Conservation (phyloP, 2,797 vertebrate genomes). For the Squalus acanthias region DNA sequence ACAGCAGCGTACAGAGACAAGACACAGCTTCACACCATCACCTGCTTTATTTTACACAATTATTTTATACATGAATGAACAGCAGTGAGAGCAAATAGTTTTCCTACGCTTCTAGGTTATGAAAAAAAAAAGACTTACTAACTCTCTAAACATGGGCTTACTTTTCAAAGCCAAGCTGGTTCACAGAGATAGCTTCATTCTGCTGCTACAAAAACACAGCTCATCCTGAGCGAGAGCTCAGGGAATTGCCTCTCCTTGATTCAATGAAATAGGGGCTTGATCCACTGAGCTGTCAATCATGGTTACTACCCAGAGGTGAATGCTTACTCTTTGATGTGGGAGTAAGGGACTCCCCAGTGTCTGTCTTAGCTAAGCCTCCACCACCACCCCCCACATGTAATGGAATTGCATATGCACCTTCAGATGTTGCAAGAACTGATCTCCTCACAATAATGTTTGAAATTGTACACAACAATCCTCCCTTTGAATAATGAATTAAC, state of each 20-base stretch:
- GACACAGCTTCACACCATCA: background rate
- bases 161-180: background rate
- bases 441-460: background rate
- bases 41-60: background rate
- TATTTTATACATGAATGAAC: background rate
- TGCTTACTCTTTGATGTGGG: background rate
- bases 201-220: background rate
- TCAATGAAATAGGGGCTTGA: background rate
- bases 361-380: background rate
- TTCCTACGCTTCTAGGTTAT: background rate
- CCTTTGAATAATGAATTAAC: background rate
- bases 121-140: background rate
- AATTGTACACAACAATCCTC: background rate
- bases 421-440: background rate
- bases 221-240: background rate
- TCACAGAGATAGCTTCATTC: background rate
- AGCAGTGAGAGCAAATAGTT: background rate
- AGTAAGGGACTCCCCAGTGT: background rate
- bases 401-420: background rate
- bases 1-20: background rate
- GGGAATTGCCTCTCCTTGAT: background rate
- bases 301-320: background rate
- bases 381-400: background rate
- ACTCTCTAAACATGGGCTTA: background rate
- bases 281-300: background rate